These are phyloP conservation scores for Ptychobarbus kaznakovi DNA, from an alignment of 2,797 vertebrate species.

Conservation along the genomic window DNA sequence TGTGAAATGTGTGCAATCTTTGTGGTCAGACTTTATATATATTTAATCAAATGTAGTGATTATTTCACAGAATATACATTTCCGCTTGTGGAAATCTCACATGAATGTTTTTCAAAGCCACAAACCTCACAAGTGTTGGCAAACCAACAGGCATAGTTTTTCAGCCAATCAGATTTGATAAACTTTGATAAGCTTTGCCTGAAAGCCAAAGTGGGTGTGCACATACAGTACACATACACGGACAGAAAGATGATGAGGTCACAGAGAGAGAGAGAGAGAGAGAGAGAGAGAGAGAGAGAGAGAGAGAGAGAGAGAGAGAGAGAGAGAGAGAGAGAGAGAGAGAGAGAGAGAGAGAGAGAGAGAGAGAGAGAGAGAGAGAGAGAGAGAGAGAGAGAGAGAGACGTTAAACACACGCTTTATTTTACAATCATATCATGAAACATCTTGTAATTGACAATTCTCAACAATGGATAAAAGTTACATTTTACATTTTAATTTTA, in stretches of 20 bases:
- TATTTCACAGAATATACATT: background rate
- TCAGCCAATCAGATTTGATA: constrained; percentile 2
- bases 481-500: too few species aligned
- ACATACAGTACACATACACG: background rate
- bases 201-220: constrained; percentile 3
- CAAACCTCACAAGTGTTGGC: background rate
- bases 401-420: too few species aligned
- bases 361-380: background rate
- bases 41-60: background rate
- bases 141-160: background rate
- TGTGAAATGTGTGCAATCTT: background rate
- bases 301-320: too few species aligned
- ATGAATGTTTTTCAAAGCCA: background rate
- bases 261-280: constrained; percentile 1
- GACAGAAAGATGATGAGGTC: background rate
- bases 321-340: constrained; percentile 12
- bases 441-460: too few species aligned
- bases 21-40: constrained; percentile 1
- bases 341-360: constrained; percentile 13
- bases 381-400: too few species aligned
- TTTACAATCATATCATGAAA: too few species aligned
- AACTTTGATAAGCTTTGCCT: background rate
- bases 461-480: too few species aligned
- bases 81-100: background rate
- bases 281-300: too few species aligned